These are phyloP conservation scores for Lithophane semibrunnea DNA, from an alignment of 2,888 invertebrate species.

Conservation along the genomic window DNA sequence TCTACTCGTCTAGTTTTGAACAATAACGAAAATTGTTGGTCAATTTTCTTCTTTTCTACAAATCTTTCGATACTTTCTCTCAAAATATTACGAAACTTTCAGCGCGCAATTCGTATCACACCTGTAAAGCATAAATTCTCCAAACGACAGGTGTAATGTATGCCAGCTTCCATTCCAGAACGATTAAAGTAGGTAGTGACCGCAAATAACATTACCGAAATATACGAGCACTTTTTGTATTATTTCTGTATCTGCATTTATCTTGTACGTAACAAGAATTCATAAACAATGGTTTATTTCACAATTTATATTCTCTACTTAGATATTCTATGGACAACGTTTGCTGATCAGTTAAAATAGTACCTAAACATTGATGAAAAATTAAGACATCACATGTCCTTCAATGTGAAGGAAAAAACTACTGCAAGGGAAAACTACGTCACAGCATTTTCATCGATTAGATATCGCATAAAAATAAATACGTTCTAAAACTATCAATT, in stretches of 20 bases:
- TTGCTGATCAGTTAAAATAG: not conserved
- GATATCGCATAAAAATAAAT: not conserved
- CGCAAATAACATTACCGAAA: constrained; percentile 33
- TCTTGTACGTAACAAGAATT: constrained; percentile 38
- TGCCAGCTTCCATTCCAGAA: constrained; percentile 32
- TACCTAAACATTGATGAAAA: not conserved
- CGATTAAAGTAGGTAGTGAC: constrained; percentile 45
- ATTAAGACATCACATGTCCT: not conserved
- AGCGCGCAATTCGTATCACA: constrained; percentile 10
- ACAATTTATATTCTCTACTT: not conserved
- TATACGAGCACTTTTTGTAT: constrained; percentile 34
- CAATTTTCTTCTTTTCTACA: not conserved
- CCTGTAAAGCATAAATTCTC: constrained; percentile 29
- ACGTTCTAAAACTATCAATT: constrained; percentile 9
- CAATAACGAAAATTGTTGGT: not conserved
- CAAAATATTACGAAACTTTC: not conserved
- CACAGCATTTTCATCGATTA: constrained; percentile 5
- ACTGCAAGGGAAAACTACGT: not conserved
- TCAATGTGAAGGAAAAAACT: not conserved
- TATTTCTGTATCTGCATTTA: constrained; percentile 43
- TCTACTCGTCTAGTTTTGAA: not conserved
- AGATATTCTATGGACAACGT: not conserved
- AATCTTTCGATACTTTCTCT: not conserved
- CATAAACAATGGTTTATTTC: constrained; percentile 35
- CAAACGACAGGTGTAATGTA: constrained; percentile 40